These are phyloP conservation scores for Tapirus terrestris DNA, from an alignment of 2,113 vertebrate genomes.

Conservation along the genomic window DNA sequence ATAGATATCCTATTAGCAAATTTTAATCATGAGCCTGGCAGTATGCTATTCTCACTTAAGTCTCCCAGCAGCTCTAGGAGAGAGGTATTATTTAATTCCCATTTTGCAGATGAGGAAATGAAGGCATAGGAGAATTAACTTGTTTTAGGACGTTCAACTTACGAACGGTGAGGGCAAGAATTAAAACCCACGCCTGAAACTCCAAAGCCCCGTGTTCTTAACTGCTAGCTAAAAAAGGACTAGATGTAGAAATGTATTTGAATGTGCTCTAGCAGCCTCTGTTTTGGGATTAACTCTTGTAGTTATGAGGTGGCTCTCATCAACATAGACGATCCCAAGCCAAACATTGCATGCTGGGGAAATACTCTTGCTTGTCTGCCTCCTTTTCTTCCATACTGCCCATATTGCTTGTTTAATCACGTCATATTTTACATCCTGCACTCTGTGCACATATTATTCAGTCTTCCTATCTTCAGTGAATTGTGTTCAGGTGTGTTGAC, in stretches of 20 bases:
- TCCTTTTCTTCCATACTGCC: neutral
- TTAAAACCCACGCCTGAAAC: neutral
- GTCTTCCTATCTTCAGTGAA: neutral
- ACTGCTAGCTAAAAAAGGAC: neutral
- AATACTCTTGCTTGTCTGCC: neutral
- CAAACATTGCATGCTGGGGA: neutral
- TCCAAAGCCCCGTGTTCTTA: neutral
- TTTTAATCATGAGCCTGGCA: conserved; percentile 17
- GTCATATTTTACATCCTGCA: neutral
- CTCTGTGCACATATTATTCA: neutral
- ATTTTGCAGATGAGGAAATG: neutral
- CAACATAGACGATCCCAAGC: neutral
- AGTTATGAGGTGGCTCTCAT: neutral
- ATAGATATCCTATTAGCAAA: neutral
- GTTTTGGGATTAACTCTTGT: neutral
- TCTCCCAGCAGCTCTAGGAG: neutral
- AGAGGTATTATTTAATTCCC: neutral
- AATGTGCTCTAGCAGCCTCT: neutral
- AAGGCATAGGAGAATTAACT: neutral
- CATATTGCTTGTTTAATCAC: conserved; percentile 12
- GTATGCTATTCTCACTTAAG: neutral
- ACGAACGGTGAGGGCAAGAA: neutral
- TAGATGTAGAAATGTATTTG: neutral
- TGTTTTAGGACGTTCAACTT: neutral
- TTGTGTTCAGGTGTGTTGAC: neutral